Base-by-base conservation (phyloP, 2,888 invertebrate species). In the Gymnocheta viridis region DNA sequence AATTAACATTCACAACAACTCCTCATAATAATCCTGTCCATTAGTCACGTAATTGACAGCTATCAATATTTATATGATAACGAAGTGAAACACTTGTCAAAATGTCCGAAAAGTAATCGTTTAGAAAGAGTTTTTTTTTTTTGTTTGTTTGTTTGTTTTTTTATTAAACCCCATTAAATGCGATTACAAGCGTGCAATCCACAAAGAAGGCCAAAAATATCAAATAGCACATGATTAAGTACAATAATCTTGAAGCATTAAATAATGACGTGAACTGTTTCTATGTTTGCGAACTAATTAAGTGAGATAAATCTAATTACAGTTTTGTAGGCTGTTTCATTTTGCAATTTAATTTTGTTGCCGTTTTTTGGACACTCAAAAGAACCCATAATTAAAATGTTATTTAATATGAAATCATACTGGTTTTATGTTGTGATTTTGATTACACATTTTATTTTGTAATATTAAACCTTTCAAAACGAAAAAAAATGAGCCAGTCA, bases 171-270 rank as follows among this genome's bases (percentile, higher is more conserved):
- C 22, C 5, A 6, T 38, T 38, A 24, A 32, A 38, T 0, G 17
- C 24, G 35, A 54, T 54, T 24, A 10, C 17, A 69, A 38, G 12
- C 17, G 54, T 49, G 1, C 2, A 17, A 44, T 17, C 2, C 17
- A 32, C 29, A 32, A 29, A 47, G 19, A 51, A 35, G 17, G 35
- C 12, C 1, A 27, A 32, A 6, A 24, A 67, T 54, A 58, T 29
- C 29, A 70, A 44, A 58, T 56, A 14, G 29, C 70, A 44, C 19
- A 58, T 58, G 44, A 58, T 54, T 54, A 41, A 41, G 4, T n/a
- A n/a, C 41, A 41, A 41, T 41, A 10, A 41, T 41, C 41, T 41
- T 14, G n/a, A 41, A 3, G 2, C 5, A 41, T 41, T 41, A 14
- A 41, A 3, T 14, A 38, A 38, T 17, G 3, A n/a, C 6, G 17